Evolutionary conservation across 1,140 invertebrate genomes (phyloP).

Genomic region (Pararge aegeria): DNA sequence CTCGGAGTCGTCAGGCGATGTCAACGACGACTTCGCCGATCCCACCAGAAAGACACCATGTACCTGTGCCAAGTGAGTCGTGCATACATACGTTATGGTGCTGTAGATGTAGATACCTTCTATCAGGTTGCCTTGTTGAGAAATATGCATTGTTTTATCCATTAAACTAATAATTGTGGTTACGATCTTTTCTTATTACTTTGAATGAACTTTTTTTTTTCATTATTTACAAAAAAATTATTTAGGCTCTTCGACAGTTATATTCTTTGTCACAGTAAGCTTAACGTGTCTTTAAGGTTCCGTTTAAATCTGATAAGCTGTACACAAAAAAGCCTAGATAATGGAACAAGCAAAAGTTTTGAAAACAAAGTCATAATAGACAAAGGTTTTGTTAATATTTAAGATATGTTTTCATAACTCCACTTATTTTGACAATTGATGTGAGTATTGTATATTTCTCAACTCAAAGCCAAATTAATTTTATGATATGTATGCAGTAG

Average conservation of each 20-base stretch:
- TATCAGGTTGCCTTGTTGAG: background rate
- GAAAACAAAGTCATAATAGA: background rate
- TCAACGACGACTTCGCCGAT: constrained; percentile 90
- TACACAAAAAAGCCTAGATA: too few species aligned
- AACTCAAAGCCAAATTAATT: background rate
- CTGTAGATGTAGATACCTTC: constrained; percentile 10
- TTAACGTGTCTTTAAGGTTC: too few species aligned
- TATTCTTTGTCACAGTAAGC: too few species aligned
- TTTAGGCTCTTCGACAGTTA: too few species aligned
- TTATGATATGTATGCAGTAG: constrained; percentile 43
- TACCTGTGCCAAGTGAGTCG: constrained; percentile 87
- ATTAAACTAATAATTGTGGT: background rate
- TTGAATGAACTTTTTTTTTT: too few species aligned
- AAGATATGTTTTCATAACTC: too few species aligned
- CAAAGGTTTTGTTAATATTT: background rate
- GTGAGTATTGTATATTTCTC: constrained; percentile 24
- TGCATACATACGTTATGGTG: background rate
- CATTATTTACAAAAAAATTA: too few species aligned
- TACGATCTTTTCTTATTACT: background rate
- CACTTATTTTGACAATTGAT: too few species aligned
- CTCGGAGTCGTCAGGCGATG: constrained; percentile 46
- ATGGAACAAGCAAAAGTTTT: too few species aligned
- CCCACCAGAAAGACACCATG: constrained; percentile 89
- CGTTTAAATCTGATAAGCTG: too few species aligned
- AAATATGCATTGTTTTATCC: constrained; percentile 20